phyloP scores from a whole-genome alignment of 2,797 vertebrate genomes.

The Xiphorhynchus erythropygius region DNA sequence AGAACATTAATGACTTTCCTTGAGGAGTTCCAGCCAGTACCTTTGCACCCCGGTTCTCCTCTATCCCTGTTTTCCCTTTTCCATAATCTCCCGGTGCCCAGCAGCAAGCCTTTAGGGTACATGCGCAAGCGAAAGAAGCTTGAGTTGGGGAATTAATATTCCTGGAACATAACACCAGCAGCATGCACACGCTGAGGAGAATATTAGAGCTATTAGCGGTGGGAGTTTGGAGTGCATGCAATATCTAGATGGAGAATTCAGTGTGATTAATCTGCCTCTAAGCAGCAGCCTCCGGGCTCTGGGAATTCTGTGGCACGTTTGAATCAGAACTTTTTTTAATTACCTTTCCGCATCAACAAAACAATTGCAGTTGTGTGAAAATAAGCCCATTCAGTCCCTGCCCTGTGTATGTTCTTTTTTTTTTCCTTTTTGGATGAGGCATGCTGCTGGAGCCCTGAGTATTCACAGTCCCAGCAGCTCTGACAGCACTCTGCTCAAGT shows the following conservation, averaged over 20 bases:
- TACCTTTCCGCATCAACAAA: conserved; percentile 72
- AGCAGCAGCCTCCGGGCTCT: conserved; percentile 81
- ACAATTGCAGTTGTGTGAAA: conserved; percentile 65
- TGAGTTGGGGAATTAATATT: conserved; percentile 81
- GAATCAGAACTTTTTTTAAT: conserved; percentile 78
- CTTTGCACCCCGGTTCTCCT: conserved; percentile 35
- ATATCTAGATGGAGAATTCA: conserved; percentile 83
- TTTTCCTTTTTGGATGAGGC: neutral
- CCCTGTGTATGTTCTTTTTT: neutral
- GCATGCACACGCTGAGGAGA: conserved; percentile 83
- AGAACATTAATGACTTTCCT: conserved; percentile 59
- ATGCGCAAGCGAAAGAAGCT: conserved; percentile 72
- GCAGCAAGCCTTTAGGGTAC: conserved; percentile 74
- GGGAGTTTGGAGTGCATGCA: conserved; percentile 81
- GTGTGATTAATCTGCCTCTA: conserved; percentile 85
- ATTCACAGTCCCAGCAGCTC: neutral
- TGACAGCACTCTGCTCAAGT: conserved; percentile 41
- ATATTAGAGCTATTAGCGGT: conserved; percentile 84
- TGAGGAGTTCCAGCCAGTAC: conserved; percentile 45
- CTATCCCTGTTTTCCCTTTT: conserved; percentile 42
- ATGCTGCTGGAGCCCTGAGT: neutral
- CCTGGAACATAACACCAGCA: conserved; percentile 82
- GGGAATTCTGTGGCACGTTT: conserved; percentile 79
- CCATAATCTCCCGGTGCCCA: conserved; percentile 58
- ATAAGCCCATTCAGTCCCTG: conserved; percentile 58